A percentile compares a stretch with the other conserved stretches of the same genome.
Evolutionary conservation across 2,113 vertebrate species (phyloP).

Genomic region (Barbus barbus): DNA sequence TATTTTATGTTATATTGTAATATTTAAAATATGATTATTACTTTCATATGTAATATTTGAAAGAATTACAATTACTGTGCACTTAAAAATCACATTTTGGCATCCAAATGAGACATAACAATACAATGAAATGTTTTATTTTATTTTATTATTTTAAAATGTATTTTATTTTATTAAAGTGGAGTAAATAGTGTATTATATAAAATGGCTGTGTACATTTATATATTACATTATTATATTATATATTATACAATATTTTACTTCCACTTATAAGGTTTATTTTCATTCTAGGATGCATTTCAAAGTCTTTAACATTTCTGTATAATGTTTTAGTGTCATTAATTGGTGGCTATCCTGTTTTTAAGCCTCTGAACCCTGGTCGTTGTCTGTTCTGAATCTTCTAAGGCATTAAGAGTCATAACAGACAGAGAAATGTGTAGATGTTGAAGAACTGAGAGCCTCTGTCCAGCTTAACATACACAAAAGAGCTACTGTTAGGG

Average conservation of each 20-base stretch:
- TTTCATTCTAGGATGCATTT: not conserved
- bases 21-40: not conserved
- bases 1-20: too few relatives aligned
- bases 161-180: not conserved
- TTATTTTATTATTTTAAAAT: too few relatives aligned
- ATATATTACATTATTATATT: too few relatives aligned
- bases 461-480: slow-evolving; percentile 30
- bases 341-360: not conserved
- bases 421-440: slow-evolving; percentile 13
- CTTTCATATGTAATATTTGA: not conserved
- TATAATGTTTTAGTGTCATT: too few relatives aligned
- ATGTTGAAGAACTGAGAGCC: not conserved
- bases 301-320: too few relatives aligned
- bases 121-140: not conserved
- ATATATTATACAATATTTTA: not conserved
- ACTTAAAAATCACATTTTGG: not conserved
- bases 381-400: slow-evolving; percentile 44
- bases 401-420: slow-evolving; percentile 46
- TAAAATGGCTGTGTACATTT: too few relatives aligned
- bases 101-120: not conserved
- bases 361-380: not conserved
- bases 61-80: not conserved
- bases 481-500: slow-evolving; percentile 55
- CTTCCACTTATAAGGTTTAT: not conserved
- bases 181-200: too few relatives aligned